A percentile compares a stretch with the other conserved stretches of the same genome.
phyloP scores from a whole-genome alignment of 2,113 vertebrate species.

The Gasterosteus aculeatus region DNA sequence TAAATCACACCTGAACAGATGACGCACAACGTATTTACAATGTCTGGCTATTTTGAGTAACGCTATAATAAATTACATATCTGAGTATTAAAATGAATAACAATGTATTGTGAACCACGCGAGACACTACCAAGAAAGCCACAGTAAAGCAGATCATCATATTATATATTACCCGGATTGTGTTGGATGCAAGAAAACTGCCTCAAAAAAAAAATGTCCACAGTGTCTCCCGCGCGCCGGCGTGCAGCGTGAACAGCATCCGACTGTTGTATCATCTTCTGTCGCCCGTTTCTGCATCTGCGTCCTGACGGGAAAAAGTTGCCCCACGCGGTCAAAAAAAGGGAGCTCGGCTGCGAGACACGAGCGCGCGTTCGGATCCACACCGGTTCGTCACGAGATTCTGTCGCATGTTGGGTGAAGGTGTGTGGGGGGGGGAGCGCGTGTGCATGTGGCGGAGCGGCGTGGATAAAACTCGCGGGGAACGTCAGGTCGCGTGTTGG shows the following conservation, averaged over 20 bases:
- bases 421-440: constrained; percentile 42
- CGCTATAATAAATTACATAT: neutral
- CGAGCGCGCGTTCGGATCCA: constrained; percentile 56
- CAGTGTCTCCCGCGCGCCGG: constrained; percentile 11
- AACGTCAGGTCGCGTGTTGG: constrained; percentile 55
- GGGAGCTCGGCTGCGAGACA: neutral
- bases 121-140: neutral
- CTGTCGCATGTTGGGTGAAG: constrained; percentile 1
- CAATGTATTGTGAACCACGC: neutral
- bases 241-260: constrained; percentile 47
- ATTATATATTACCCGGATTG: neutral
- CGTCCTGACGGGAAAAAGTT: constrained; percentile 28
- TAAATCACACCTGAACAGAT: neutral
- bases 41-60: neutral
- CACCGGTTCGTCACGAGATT: fast-evolving
- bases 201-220: neutral
- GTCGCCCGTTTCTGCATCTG: constrained; percentile 43
- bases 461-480: constrained; percentile 73
- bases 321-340: constrained; percentile 5
- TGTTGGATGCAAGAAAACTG: neutral
- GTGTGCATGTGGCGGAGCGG: constrained; percentile 51
- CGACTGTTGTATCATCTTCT: constrained; percentile 59
- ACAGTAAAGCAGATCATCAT: neutral
- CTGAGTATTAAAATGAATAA: neutral
- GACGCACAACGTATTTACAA: neutral